Evolutionary conservation across 2,113 vertebrate species (phyloP), one percentile per base, ranked within the genome.

Genomic region (Elaphurus davidianus): DNA sequence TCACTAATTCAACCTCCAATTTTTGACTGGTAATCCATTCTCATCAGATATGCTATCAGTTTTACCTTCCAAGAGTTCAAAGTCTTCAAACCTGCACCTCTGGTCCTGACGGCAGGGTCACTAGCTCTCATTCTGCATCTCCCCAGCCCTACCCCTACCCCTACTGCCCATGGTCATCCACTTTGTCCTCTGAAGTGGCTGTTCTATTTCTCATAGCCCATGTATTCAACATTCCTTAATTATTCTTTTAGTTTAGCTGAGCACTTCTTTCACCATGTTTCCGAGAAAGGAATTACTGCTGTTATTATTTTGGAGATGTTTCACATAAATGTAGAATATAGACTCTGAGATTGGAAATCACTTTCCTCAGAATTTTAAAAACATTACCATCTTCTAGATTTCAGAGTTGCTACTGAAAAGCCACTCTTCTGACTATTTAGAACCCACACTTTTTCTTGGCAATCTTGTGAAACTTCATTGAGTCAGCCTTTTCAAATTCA

Each of bases 161-260:
- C 16, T 19, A n/a, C 30, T 33, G 1, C 79, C 27, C 45, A 13
- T 0, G 5, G 33, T 15, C 33, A 28, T 21, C 14, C 5, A 7
- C 10, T 33, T 21, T 59, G 7, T 74, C 43, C 52, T 74, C 60
- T 16, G 2, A 13, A 7, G 43, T 19, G 23, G 14, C 36, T 14
- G 23, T 30, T 12, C 45, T 74, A 3, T 62, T 90, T 86, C 59
- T 90, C 94, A 47, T 23, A 47, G 17, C 16, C 14, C 45, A 5
- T 3, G 4, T 30, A 47, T 6, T 79, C 87, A 76, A 13, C 1
- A 1, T 67, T 78, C 50, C 36, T 59, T 17, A 40, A 45, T 84
- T 54, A 54, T 6, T 28, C 13, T 76, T 30, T 96, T 78, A 36
- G 0, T 40, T 79, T 30, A 71, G 28, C 59, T 47, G 47, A 90